Percentiles rank a stretch among this genome's conserved stretches.
Evolutionary conservation across 2,113 vertebrate species (phyloP).

Genomic region (Hemiprocne comata): DNA sequence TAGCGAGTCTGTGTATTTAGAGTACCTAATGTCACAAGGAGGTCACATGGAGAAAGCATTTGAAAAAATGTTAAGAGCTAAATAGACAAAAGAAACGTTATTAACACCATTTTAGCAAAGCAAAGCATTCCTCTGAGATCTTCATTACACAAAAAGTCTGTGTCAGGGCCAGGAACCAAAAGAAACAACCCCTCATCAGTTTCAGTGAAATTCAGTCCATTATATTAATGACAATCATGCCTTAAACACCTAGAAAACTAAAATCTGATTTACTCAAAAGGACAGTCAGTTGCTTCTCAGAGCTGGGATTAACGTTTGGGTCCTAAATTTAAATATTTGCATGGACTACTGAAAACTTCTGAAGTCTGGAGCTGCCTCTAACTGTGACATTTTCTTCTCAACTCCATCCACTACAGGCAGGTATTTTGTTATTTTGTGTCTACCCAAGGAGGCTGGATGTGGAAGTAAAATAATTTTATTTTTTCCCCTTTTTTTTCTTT

Average conservation of each 20-base stretch:
- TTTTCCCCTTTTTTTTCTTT: neutral
- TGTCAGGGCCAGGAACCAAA: neutral
- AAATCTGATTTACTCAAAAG: neutral
- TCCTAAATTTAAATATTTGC: neutral
- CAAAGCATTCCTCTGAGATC: neutral
- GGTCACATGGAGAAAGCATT: neutral
- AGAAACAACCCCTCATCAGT: neutral
- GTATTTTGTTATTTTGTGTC: neutral
- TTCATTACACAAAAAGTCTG: neutral
- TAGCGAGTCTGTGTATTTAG: neutral
- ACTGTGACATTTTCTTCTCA: neutral
- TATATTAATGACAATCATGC: neutral
- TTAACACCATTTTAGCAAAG: neutral
- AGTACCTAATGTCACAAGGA: neutral
- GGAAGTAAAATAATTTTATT: neutral
- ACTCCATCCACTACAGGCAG: neutral
- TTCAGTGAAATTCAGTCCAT: neutral
- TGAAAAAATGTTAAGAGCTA: neutral
- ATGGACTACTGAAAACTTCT: neutral
- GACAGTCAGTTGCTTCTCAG: neutral
- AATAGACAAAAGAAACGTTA: neutral
- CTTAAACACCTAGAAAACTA: neutral
- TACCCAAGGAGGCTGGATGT: neutral
- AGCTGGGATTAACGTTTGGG: neutral
- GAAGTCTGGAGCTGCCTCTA: neutral